Base-by-base conservation (phyloP, 37 sponge, comb jelly and placozoan species). In the Dysidea cf. avara region DNA sequence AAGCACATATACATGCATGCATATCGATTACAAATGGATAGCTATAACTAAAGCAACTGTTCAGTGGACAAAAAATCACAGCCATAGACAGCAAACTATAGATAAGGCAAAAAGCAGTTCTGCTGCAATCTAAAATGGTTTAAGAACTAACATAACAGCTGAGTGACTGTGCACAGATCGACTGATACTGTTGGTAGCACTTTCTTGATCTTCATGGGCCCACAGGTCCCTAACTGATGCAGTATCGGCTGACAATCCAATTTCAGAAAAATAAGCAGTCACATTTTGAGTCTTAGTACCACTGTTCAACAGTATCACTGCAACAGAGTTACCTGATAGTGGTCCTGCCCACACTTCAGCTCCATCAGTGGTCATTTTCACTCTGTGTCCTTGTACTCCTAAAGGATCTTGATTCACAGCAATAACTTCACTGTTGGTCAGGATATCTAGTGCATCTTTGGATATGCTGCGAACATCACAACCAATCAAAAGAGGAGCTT, bases 401-500 rank as follows among this genome's bases (percentile, higher is more conserved):
- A 81, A 53, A 7, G 56, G 49, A 32, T 86, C 96, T 67, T 96
- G 96, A 37, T 87, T 90, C 12, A 96, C 78, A 60, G 83, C 83
- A 71, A 96, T 96, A 52, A 83, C 89, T 30, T 91, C 92, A 20
- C 68, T 36, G 75, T 96, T 96, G 54, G 76, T 85, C 21, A 96
- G 80, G 35, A 91, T 96, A 7, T 80, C 80, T 13, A 84, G 50
- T 5, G 88, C 71, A 36, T 87, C 88, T 43, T 56, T 53, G 46
- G 31, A 56, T 52, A 92, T 84, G 49, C 60, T 86, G 13, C 36
- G 22, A 13, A 92, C 61, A 65, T 92, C 87, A 56, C 81, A 80
- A 17, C 92, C 92, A 49, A 92, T 86, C 61, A 92, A 83, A 16
- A 92, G 84, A 62, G 92, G 92, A 29, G 87, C 76, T 65, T 92